Base-by-base conservation (phyloP, 2,888 invertebrate species). In the Apodemia hepburni region DNA sequence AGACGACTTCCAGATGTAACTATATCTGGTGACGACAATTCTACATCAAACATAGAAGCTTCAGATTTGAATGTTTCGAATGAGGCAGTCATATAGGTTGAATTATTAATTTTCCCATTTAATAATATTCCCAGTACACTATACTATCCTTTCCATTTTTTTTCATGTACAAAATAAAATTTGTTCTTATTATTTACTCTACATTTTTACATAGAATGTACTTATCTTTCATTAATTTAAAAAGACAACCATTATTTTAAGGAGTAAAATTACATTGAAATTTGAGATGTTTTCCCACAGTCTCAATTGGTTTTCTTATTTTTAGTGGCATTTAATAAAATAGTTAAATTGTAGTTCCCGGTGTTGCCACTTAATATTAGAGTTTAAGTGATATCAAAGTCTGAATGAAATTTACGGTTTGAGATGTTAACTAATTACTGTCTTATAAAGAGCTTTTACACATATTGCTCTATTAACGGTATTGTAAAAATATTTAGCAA, bases 161-260 rank as follows among this genome's bases (percentile, higher is more conserved):
- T 72, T 75, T 77, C n/a, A 71, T 80, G 79, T 84, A 81, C 58
- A 74, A 79, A 77, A 80, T 64, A 62, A 64, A 63, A 61, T 62
- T 65, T 61, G 58, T 59, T 60, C 61, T 22, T 54, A 61, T 59
- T 51, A 35, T 49, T 58, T 57, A 42, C 60, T 17, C 47, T 65
- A 67, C 64, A 67, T 61, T 64, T 42, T 62, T 62, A 63, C 42
- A 61, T 69, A 70, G 70, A 70, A 62, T 67, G 69, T 73, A 70
- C 69, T 70, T 71, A 69, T 66, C 62, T 64, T 57, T 58, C 63
- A 62, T 65, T 64, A 67, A 69, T 69, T 49, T 7, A 49, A 49
- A 49, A 49, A 22, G 18, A 22, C 49, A 49, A 3, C 4, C 17
- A 17, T 17, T 2, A 18, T 22, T 54, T 54, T 54, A 54, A 54